A percentile compares a stretch with the other conserved stretches of the same genome.
These are phyloP conservation scores for Lordiphosa mommai DNA, from an alignment of 1,140 invertebrate species.

Conservation along the genomic window DNA sequence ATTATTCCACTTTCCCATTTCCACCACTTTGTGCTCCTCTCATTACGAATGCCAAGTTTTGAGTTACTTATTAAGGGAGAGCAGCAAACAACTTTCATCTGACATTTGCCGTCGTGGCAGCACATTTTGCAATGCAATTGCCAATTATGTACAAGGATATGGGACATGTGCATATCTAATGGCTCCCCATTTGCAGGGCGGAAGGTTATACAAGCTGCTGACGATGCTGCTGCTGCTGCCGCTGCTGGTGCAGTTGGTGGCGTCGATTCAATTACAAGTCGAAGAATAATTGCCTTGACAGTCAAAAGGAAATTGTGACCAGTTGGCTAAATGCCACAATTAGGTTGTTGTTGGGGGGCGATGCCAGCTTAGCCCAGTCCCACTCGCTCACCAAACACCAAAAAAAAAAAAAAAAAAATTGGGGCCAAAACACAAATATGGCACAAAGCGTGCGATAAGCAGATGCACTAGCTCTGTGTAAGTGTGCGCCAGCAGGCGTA, in stretches of 20 bases:
- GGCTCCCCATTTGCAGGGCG: background rate
- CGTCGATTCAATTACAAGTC: constrained; percentile 66
- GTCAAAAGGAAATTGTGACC: constrained; percentile 34
- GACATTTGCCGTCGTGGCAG: constrained; percentile 3
- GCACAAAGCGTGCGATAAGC: constrained; percentile 10
- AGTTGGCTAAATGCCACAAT: constrained; percentile 36
- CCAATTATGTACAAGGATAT: constrained; percentile 8
- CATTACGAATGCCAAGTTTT: constrained; percentile 4
- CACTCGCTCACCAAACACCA: background rate
- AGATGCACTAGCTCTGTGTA: background rate
- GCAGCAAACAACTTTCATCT: constrained; percentile 5
- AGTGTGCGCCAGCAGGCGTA: background rate
- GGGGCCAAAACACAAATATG: constrained; percentile 1
- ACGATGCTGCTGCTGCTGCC: no score
- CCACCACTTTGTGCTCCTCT: background rate
- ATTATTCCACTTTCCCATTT: no score
- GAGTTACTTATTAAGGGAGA: no score
- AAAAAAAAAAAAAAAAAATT: background rate
- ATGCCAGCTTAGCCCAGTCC: constrained; percentile 3
- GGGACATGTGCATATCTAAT: constrained; percentile 5
- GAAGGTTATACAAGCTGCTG: background rate
- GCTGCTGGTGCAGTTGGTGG: constrained; percentile 23
- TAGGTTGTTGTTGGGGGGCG: constrained; percentile 12
- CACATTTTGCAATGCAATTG: background rate
- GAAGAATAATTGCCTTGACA: constrained; percentile 52